These are phyloP conservation scores for Hypolimnas misippus DNA, from an alignment of 2,888 invertebrate genomes.

Conservation along the genomic window DNA sequence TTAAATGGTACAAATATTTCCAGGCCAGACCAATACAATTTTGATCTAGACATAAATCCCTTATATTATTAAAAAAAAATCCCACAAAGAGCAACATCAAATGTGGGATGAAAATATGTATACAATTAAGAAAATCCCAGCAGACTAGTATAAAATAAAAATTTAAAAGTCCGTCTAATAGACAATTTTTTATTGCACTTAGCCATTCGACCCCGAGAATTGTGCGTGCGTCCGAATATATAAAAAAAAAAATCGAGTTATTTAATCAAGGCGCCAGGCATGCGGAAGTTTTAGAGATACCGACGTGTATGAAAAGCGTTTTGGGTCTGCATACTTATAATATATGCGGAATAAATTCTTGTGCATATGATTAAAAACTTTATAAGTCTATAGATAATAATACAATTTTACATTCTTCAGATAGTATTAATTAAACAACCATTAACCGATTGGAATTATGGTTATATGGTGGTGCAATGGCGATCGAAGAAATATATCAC, in stretches of 20 bases:
- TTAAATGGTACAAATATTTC: too few species aligned
- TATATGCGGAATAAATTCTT: constrained; percentile 27
- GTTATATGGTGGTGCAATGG: too few species aligned
- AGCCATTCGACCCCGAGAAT: neutral
- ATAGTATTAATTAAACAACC: too few species aligned
- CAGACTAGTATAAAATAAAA: neutral
- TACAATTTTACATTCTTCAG: neutral
- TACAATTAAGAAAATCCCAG: neutral
- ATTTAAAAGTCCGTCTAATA: neutral
- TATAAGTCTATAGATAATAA: neutral
- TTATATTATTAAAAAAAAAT: too few species aligned
- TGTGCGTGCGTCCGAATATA: neutral
- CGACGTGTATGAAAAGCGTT: constrained; percentile 16
- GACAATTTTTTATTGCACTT: neutral
- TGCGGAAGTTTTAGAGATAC: constrained; percentile 48
- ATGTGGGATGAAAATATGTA: too few species aligned
- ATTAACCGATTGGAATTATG: too few species aligned
- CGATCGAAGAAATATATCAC: too few species aligned
- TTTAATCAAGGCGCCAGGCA: constrained; percentile 37
- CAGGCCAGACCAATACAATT: too few species aligned
- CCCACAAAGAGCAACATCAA: too few species aligned
- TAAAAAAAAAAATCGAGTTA: constrained; percentile 23
- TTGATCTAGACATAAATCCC: too few species aligned
- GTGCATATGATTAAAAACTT: constrained; percentile 13
- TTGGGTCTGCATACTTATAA: constrained; percentile 12